phyloP scores from a whole-genome alignment of 2,797 vertebrate genomes.

The Coccyzus lansbergi region DNA sequence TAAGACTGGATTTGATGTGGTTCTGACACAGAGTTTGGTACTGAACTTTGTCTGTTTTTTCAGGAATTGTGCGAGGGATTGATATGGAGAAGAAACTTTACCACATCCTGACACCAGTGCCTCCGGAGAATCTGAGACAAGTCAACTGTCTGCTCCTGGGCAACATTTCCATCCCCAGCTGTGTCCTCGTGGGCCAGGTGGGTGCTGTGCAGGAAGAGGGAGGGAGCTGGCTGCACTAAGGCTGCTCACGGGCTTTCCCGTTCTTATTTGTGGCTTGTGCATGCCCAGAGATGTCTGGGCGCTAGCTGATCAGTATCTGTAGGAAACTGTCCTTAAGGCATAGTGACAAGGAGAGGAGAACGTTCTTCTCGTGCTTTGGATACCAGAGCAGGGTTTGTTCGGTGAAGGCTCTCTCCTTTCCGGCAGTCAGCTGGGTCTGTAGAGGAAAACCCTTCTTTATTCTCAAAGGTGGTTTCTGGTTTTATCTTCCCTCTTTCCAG shows the following conservation, averaged over 20 bases:
- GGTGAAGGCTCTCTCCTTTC: not conserved
- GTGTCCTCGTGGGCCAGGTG: slow-evolving; percentile 89
- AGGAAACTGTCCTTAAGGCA: not conserved
- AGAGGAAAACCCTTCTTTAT: not conserved
- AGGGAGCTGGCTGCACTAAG: not conserved
- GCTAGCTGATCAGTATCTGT: not conserved
- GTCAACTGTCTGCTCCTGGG: slow-evolving; percentile 95
- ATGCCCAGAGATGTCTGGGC: not conserved
- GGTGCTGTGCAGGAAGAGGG: not conserved
- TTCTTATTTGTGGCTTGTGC: not conserved
- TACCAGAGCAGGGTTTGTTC: not conserved
- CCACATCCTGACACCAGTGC: slow-evolving; percentile 87
- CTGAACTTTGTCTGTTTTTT: not conserved
- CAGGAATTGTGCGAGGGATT: slow-evolving; percentile 91
- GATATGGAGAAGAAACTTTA: slow-evolving; percentile 88
- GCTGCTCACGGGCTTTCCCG: not conserved
- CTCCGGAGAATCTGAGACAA: slow-evolving; percentile 80
- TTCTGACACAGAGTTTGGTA: not conserved
- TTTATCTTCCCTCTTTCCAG: slow-evolving; percentile 72
- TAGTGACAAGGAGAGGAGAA: not conserved
- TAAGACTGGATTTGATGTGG: fast-evolving
- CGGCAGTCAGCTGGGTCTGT: no score
- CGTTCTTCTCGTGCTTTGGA: not conserved
- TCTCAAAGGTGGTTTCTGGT: not conserved
- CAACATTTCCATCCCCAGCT: slow-evolving; percentile 83